Conservation (phyloP, 2,113 vertebrate species). For the Hydrolagus affinis region DNA sequence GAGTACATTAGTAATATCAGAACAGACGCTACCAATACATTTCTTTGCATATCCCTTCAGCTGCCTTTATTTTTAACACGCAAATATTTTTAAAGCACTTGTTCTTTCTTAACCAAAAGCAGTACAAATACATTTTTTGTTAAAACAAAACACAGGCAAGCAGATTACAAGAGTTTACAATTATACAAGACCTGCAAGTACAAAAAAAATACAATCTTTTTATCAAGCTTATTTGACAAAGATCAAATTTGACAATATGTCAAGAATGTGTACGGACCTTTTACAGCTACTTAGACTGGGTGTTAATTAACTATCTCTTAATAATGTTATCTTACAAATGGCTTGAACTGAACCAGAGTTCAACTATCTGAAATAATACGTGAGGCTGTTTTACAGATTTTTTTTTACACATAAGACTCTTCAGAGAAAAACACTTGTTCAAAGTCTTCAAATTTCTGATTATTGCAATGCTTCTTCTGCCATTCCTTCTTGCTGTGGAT, state of each 20-base stretch:
- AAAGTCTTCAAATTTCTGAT: conserved; percentile 61
- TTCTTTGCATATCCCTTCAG: not conserved
- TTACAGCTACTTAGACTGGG: not conserved
- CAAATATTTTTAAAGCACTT: not conserved
- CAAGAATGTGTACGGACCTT: not conserved
- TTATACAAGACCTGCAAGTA: not conserved
- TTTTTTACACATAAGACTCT: conserved; percentile 56
- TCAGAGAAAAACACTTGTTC: conserved; percentile 66
- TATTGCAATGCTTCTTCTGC: conserved; percentile 57
- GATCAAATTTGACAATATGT: conserved; percentile 4
- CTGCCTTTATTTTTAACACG: not conserved
- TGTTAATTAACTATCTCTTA: not conserved
- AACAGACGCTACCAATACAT: not conserved
- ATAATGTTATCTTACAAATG: not conserved
- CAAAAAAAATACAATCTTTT: too few relatives aligned
- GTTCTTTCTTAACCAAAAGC: not conserved
- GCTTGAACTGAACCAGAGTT: conserved; percentile 9
- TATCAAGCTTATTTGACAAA: not conserved
- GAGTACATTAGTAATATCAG: not conserved
- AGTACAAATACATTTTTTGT: not conserved
- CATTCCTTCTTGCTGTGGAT: conserved; percentile 53
- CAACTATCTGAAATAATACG: not conserved
- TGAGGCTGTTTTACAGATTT: not conserved
- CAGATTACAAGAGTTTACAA: not conserved
- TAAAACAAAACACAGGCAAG: not conserved